Evolutionary conservation across 2,113 vertebrate genomes (phyloP).

Genomic region (Lophius piscatorius): DNA sequence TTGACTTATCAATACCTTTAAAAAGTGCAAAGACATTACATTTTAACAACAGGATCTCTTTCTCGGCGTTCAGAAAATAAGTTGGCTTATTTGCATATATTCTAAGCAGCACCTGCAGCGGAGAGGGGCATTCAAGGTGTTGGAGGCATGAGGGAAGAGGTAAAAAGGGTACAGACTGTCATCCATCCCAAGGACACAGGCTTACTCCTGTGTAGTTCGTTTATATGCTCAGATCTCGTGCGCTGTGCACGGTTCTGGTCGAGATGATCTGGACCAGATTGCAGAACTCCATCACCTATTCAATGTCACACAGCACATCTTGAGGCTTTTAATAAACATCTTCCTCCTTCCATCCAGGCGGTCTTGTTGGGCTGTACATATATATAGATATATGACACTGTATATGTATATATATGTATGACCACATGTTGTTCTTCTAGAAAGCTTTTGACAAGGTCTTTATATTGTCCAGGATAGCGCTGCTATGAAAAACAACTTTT

Average conservation of each 20-base stretch:
- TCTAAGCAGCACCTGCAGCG: slow-evolving; percentile 83
- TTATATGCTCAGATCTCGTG: slow-evolving; percentile 35
- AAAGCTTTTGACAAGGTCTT: slow-evolving; percentile 53
- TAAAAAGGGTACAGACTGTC: slow-evolving; percentile 52
- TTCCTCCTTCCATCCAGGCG: slow-evolving; percentile 47
- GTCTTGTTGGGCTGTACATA: too few relatives aligned
- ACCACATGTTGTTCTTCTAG: slow-evolving; percentile 63
- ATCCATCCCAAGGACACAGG: slow-evolving; percentile 56
- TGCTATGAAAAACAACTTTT: slow-evolving; percentile 23
- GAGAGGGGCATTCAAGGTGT: slow-evolving; percentile 62
- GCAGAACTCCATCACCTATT: slow-evolving; percentile 52
- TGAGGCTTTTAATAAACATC: slow-evolving; percentile 31
- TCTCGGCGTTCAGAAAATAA: slow-evolving; percentile 70
- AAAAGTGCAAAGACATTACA: slow-evolving; percentile 71
- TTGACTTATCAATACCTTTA: slow-evolving; percentile 42
- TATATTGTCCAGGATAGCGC: slow-evolving; percentile 56
- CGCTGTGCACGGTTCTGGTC: slow-evolving; percentile 64
- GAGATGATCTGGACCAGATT: slow-evolving; percentile 52
- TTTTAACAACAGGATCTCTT: slow-evolving; percentile 55
- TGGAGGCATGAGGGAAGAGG: slow-evolving; percentile 24
- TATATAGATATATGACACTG: slow-evolving; percentile 42
- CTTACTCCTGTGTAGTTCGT: slow-evolving; percentile 46
- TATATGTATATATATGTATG: slow-evolving; percentile 65
- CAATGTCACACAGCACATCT: slow-evolving; percentile 4
- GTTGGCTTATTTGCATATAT: slow-evolving; percentile 84